A percentile compares a stretch with the other conserved stretches of the same genome.
Conservation (phyloP, 2,113 vertebrate species). For the Meriones unguiculatus region DNA sequence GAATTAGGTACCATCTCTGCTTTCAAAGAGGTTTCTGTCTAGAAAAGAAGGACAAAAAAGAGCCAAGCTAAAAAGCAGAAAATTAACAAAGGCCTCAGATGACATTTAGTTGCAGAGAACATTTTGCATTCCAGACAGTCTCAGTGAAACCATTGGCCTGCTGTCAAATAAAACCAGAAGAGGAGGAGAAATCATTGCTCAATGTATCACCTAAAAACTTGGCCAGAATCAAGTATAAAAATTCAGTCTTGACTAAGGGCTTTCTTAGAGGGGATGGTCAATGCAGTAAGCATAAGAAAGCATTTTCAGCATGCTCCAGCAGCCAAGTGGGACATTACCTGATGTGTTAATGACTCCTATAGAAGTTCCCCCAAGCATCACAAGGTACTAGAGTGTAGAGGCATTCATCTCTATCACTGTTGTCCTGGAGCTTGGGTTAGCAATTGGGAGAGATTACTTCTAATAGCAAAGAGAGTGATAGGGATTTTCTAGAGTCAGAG, state of each 20-base stretch:
- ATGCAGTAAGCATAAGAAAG: not conserved
- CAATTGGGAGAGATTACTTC: not conserved
- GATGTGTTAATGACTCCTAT: slow-evolving; percentile 15
- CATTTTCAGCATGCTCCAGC: slow-evolving; percentile 19
- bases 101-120: slow-evolving; percentile 3
- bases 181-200: slow-evolving; percentile 2
- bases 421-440: not conserved
- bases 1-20: not conserved
- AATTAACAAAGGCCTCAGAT: not conserved
- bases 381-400: not conserved
- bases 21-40: not conserved
- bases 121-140: not conserved
- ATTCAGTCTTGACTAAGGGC: not conserved
- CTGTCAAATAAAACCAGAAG: not conserved
- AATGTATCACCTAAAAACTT: not conserved
- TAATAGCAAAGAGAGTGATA: fast-evolving
- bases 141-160: not conserved
- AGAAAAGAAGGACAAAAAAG: not conserved
- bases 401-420: not conserved
- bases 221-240: slow-evolving; percentile 10
- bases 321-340: not conserved
- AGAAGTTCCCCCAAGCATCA: not conserved
- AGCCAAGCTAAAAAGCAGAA: not conserved
- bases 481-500: not conserved
- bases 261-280: not conserved